Percentiles rank a stretch among this genome's conserved stretches.
Evolutionary conservation across 2,113 vertebrate genomes (phyloP).

Genomic region (Potamarius usumacintae): DNA sequence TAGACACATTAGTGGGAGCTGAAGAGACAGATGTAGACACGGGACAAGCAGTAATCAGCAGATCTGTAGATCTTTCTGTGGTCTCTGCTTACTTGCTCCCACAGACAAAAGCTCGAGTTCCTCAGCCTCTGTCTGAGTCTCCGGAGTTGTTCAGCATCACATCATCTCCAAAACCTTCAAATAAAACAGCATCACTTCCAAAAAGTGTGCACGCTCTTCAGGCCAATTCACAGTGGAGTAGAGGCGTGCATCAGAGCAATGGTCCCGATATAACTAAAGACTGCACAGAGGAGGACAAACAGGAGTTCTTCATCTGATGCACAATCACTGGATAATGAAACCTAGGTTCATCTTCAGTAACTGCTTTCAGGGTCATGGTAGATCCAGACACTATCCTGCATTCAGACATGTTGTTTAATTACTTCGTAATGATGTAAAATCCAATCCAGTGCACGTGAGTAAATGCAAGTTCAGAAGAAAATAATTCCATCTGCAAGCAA

Average conservation of each 20-base stretch:
- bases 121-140: slow-evolving; percentile 61
- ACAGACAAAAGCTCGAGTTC: slow-evolving; percentile 44
- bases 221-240: not conserved
- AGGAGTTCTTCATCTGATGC: slow-evolving; percentile 84
- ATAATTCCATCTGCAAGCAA: not conserved
- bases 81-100: slow-evolving; percentile 81
- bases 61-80: slow-evolving; percentile 80
- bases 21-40: slow-evolving; percentile 95
- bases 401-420: not conserved
- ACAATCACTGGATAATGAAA: not conserved
- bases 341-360: not conserved
- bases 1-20: slow-evolving; percentile 80
- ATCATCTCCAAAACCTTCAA: slow-evolving; percentile 47
- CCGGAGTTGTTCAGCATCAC: slow-evolving; percentile 42
- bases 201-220: not conserved
- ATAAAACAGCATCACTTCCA: slow-evolving; percentile 46
- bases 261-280: not conserved
- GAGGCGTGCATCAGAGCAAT: slow-evolving; percentile 1
- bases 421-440: not conserved
- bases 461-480: not conserved
- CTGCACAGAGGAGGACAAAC: slow-evolving; percentile 58
- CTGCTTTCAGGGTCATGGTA: not conserved
- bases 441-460: not conserved
- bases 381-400: not conserved
- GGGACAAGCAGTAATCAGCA: slow-evolving; percentile 75